Base-by-base conservation (phyloP, 2,797 vertebrate genomes). In the Petrocephalus sullivani region DNA sequence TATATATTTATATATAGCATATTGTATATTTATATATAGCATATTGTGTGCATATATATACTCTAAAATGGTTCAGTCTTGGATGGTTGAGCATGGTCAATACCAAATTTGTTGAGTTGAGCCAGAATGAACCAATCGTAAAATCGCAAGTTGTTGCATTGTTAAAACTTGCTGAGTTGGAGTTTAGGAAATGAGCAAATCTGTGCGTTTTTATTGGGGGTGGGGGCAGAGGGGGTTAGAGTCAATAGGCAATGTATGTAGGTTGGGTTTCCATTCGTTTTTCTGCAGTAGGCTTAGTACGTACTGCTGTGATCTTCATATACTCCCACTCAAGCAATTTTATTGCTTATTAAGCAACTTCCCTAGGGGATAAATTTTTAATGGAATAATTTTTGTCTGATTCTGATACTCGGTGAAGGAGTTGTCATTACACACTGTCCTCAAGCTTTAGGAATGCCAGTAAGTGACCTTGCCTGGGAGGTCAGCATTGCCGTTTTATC, bases 121-220 rank as follows among this genome's bases (percentile, higher is more conserved):
- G 41, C 41, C 41, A 46, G 41, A 46, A 46, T 46, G 41, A 46
- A 46, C 41, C 41, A 46, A 46, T 46, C 41, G 41, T 67, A 67
- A 33, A 33, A 67, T 5, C 1, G 28, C 37, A 78, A 46, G 71
- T 78, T 75, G 33, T 19, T 78, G 1, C 71, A 46, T n/a, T 78
- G 71, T 78, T 2, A n/a, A 46, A 78, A 78, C 14, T 46, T 46
- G 71, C 71, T 78, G 71, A 78, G 71, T 78, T 19, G 71, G 16
- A 78, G 33, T 78, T 78, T 78, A 78, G 71, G 71, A 78, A 78
- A 37, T 78, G 71, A 46, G 71, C 71, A 78, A 46, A 78, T 78
- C 33, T 6, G 4, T 46, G 4, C 33, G 33, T 37, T 6, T 78
- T 78, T 46, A n/a, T 41, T 75, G 56, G 5, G 49, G 5, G 49